phyloP scores from a whole-genome alignment of 2,888 invertebrate species.

The Nemoura dubitans region DNA sequence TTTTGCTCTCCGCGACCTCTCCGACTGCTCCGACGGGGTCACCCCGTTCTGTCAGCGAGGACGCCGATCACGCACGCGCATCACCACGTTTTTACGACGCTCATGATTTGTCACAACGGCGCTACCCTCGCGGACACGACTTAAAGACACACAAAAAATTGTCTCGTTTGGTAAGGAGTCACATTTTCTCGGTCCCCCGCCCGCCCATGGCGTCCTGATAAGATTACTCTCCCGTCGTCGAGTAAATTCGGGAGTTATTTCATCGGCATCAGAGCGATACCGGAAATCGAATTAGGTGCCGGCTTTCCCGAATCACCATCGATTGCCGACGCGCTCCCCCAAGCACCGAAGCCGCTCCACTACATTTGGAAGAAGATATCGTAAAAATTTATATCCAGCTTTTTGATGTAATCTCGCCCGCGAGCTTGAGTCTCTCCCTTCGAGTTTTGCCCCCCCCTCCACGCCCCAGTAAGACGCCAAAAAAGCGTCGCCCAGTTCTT shows the following conservation, averaged over 20 bases:
- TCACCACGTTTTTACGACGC: neutral
- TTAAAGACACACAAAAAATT: no score
- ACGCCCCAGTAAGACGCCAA: no score
- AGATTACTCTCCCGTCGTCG: neutral
- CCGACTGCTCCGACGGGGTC: no score
- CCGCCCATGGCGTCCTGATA: neutral
- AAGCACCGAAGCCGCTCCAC: neutral
- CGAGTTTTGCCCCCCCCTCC: neutral
- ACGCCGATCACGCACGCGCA: no score
- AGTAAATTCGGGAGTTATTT: neutral
- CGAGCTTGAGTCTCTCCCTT: neutral
- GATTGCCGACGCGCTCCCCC: neutral
- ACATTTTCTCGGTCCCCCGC: no score
- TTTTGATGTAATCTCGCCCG: neutral
- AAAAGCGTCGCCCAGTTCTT: neutral
- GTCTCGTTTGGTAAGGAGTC: no score
- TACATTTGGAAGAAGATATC: neutral
- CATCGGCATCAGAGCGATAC: neutral
- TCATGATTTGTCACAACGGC: neutral
- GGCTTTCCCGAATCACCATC: neutral
- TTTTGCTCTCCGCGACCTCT: no score
- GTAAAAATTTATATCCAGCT: neutral
- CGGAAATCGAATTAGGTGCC: conserved; percentile 7
- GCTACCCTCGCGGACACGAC: neutral
- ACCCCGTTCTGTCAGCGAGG: no score